Evolutionary conservation across 23 tunicate species (phyloP).

Genomic region (Trididemnum miniatum): DNA sequence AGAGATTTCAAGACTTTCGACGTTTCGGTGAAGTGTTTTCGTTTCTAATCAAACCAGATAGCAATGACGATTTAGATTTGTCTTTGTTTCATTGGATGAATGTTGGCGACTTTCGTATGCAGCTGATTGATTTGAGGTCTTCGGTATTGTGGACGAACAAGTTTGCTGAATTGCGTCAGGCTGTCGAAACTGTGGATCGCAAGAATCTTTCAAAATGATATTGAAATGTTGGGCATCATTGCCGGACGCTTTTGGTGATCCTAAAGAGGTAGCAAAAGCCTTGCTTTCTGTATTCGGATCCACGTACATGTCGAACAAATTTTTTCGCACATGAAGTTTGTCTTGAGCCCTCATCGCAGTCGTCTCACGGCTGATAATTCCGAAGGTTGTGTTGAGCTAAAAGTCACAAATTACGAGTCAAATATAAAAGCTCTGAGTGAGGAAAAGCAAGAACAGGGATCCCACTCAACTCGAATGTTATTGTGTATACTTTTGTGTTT

Average conservation of each 20-base stretch:
- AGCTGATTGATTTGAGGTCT: constrained; percentile 55
- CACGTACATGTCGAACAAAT: constrained; percentile 58
- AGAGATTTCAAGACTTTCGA: constrained; percentile 58
- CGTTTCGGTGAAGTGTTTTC: constrained; percentile 59
- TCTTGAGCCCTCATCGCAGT: constrained; percentile 54
- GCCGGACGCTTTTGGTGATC: constrained; percentile 58
- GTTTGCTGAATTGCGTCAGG: constrained; percentile 58
- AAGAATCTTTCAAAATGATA: constrained; percentile 40
- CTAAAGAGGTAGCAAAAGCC: constrained; percentile 55
- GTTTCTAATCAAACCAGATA: constrained; percentile 70
- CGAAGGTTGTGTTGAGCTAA: constrained; percentile 54
- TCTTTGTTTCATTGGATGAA: constrained; percentile 62
- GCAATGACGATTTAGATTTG: constrained; percentile 59
- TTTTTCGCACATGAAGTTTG: constrained; percentile 48
- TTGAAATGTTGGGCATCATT: constrained; percentile 67
- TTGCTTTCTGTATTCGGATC: constrained; percentile 66
- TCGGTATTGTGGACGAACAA: constrained; percentile 57
- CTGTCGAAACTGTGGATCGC: constrained; percentile 43
- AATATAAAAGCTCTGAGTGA: constrained; percentile 41
- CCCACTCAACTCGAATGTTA: constrained; percentile 35
- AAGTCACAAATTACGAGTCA: constrained; percentile 44
- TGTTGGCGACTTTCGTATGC: constrained; percentile 61
- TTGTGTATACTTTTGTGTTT: constrained; percentile 44
- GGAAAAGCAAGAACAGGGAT: constrained; percentile 60
- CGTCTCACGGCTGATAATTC: constrained; percentile 53